Evolutionary conservation across 2,888 invertebrate species (phyloP).

Genomic region (Adelphocoris suturalis): DNA sequence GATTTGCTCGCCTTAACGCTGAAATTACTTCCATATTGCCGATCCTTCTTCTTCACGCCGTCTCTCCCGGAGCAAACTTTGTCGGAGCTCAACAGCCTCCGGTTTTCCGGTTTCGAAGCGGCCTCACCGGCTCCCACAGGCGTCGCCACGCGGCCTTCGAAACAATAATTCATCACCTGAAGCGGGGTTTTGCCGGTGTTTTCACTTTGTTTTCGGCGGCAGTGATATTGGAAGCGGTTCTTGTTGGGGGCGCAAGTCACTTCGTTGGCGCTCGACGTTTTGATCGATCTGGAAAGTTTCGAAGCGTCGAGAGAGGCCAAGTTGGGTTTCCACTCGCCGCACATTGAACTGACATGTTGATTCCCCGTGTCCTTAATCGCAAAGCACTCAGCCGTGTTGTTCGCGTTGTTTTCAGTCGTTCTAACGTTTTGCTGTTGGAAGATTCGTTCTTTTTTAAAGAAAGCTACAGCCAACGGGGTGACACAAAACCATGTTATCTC

Average conservation of each 20-base stretch:
- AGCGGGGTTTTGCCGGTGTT: constrained; percentile 33
- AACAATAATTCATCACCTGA: constrained; percentile 45
- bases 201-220: constrained; percentile 11
- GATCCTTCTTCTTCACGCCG: constrained; percentile 39
- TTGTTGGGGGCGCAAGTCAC: background rate
- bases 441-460: too few species aligned
- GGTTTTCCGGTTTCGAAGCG: background rate
- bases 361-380: background rate
- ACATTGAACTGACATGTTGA: constrained; percentile 36
- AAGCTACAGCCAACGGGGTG: too few species aligned
- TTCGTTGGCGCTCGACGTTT: constrained; percentile 5
- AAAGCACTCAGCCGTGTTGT: background rate
- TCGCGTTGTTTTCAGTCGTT: background rate
- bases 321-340: constrained; percentile 12
- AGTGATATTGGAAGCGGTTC: background rate
- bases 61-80: constrained; percentile 2
- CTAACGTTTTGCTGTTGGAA: background rate
- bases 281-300: constrained; percentile 36
- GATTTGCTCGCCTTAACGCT: constrained; percentile 49
- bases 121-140: background rate
- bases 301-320: background rate
- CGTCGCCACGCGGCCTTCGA: background rate
- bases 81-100: constrained; percentile 3
- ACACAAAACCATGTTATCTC: too few species aligned
- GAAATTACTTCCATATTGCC: constrained; percentile 57